phyloP scores from a whole-genome alignment of 2,888 invertebrate genomes.

The Subacronicta megacephala region DNA sequence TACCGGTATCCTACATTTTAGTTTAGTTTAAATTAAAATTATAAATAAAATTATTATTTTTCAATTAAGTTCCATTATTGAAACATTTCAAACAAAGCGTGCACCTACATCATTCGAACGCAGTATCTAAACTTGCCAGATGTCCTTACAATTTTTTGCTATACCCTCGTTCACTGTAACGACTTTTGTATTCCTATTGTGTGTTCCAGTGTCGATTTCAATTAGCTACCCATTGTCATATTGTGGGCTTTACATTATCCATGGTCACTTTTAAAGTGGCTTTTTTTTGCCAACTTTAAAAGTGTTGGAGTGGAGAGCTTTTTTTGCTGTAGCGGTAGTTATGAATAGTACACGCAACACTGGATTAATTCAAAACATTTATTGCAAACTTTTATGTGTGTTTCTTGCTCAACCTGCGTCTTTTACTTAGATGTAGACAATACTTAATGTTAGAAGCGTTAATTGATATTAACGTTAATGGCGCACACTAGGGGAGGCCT shows the following conservation, averaged over 20 bases:
- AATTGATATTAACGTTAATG: too few species aligned
- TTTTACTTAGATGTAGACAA: too few species aligned
- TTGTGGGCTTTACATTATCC: slow-evolving; percentile 50
- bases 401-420: too few species aligned
- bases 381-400: too few species aligned
- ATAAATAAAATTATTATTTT: too few species aligned
- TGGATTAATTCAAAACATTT: too few species aligned
- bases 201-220: slow-evolving; percentile 74
- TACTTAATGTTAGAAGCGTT: too few species aligned
- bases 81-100: slow-evolving; percentile 12
- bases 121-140: slow-evolving; percentile 61
- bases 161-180: slow-evolving; percentile 33
- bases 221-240: slow-evolving; percentile 71
- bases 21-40: too few species aligned
- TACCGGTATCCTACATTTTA: too few species aligned
- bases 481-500: too few species aligned
- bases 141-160: slow-evolving; percentile 70
- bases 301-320: slow-evolving; percentile 19
- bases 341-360: slow-evolving; percentile 6
- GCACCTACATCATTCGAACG: slow-evolving; percentile 49
- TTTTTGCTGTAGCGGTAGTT: slow-evolving; percentile 21
- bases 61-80: too few species aligned
- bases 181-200: slow-evolving; percentile 50
- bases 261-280: slow-evolving; percentile 45
- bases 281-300: slow-evolving; percentile 28